Conservation (phyloP, 1,140 invertebrate species). For the Acarapis woodi region DNA sequence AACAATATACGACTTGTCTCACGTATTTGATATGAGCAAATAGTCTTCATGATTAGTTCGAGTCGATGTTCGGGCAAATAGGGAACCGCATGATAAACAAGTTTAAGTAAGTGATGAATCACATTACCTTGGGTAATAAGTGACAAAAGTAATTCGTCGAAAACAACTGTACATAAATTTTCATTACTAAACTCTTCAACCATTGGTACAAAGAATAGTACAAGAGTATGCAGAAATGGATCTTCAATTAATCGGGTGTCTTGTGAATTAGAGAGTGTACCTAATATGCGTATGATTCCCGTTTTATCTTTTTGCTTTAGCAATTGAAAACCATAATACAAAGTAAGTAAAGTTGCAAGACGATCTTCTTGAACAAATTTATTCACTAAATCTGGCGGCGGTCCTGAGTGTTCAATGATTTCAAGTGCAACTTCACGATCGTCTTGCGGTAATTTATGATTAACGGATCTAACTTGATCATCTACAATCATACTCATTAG, state of each 20-base stretch:
- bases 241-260: slow-evolving; percentile 74
- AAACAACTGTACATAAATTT: slow-evolving; percentile 78
- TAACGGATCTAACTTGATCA: slow-evolving; percentile 64
- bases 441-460: slow-evolving; percentile 63
- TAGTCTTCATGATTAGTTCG: slow-evolving; percentile 20
- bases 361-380: slow-evolving; percentile 62
- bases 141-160: slow-evolving; percentile 61
- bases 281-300: slow-evolving; percentile 54
- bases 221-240: slow-evolving; percentile 69
- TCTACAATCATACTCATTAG: slow-evolving; percentile 86
- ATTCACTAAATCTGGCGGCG: slow-evolving; percentile 59
- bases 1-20: slow-evolving; percentile 52
- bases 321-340: slow-evolving; percentile 76
- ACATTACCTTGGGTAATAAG: slow-evolving; percentile 42
- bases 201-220: slow-evolving; percentile 58
- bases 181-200: slow-evolving; percentile 70
- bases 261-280: slow-evolving; percentile 55
- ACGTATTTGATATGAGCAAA: slow-evolving; percentile 23
- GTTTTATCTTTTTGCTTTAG: slow-evolving; percentile 47
- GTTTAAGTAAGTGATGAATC: slow-evolving; percentile 61
- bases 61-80: slow-evolving; percentile 47
- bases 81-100: slow-evolving; percentile 67
- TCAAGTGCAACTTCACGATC: slow-evolving; percentile 69
- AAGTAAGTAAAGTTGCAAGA: slow-evolving; percentile 63
- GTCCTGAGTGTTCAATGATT: slow-evolving; percentile 73